Base-by-base conservation (phyloP, 2,797 vertebrate genomes). In the Catharus ustulatus region DNA sequence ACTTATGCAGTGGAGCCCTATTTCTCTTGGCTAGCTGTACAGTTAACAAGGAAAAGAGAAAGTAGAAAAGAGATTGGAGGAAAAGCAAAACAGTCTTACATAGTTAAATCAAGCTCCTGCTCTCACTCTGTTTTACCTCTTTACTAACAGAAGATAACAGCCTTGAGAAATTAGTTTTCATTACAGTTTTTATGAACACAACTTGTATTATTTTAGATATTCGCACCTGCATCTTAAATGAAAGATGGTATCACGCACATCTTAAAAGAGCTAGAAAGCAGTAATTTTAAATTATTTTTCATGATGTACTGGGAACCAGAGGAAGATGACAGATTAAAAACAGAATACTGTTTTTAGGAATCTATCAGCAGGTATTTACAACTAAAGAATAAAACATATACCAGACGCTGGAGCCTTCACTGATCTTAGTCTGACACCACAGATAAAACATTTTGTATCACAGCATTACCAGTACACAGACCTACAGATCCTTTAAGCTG, bases 401-500 rank as follows among this genome's bases (percentile, higher is more conserved):
- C 11, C 34, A 91, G 66, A 86, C 72, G 23, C 73, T 63, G 26
- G 67, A 59, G 11, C 17, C 79, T 91, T 78, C 6, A 55, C 62
- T 29, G 22, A 90, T 81, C 55, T 84, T 79, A 76, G 84, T 52
- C 66, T 93, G 79, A 43, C 38, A 76, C 48, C 59, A 61, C 0
- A 0, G 73, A 89, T 66, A 94, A 94, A 92, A 76, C 38, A 46
- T 86, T 93, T 73, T 69, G 58, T 40, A 72, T 78, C 42, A 62
- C 23, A 58, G 66, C 59, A 59, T 93, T 91, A 94, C 13, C 59
- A 54, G 38, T 15, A 23, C 66, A 52, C 54, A 96, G 81, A 85
- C 43, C 81, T 87, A 87, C 42, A 90, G 84, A 93, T 87, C 86
- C 78, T 78, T 92, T 87, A 96, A 95, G 82, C 81, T 96, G 94